Evolutionary conservation across 2,113 vertebrate species (phyloP), one percentile per base, ranked within the genome.

Genomic region (Lampris megalopsis): DNA sequence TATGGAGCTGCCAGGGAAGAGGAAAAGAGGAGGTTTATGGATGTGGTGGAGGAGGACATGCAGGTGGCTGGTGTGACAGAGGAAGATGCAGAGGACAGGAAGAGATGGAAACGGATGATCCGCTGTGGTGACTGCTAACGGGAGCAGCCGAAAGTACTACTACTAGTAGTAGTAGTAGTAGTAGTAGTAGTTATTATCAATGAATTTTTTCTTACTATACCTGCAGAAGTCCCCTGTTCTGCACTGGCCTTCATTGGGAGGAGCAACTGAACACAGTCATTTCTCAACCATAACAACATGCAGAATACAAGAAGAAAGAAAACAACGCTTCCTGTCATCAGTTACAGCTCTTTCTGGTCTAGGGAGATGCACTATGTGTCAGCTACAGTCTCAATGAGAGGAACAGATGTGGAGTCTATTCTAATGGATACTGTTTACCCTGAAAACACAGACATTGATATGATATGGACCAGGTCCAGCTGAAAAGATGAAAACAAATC

Each of bases 281-380:
- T 4, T 70, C 75, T 83, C 72, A 81, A 80, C 73, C 77, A 61
- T 59, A 56, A 78, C 72, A 79, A 79, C 71, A 85, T 24, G 73
- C 42, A 53, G 62, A 73, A 85, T 24, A 75, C 42, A 53, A 63
- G 52, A 45, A 73, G 69, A 84, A 75, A 11, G 68, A 73, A 36
- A 45, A 54, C 6, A n/a, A 52, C 24, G 40, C 65, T 5, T 63
- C 74, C 67, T 88, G 79, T 81, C 73, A 77, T 42, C 47, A 13
- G 61, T 58, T 48, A 68, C n/a, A 7, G 68, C 36, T 63, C 50
- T 74, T 48, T 72, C 63, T 48, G 9, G 4, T 69, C 66, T 67
- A 63, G 59, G 74, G 60, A 76, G 79, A 82, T 87, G 70, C 83
- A 85, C 81, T 75, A 38, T 60, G 58, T 73, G 83, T 73, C 68